Evolutionary conservation across 2,888 invertebrate genomes (phyloP).

Genomic region (Luperina nickerlii): DNA sequence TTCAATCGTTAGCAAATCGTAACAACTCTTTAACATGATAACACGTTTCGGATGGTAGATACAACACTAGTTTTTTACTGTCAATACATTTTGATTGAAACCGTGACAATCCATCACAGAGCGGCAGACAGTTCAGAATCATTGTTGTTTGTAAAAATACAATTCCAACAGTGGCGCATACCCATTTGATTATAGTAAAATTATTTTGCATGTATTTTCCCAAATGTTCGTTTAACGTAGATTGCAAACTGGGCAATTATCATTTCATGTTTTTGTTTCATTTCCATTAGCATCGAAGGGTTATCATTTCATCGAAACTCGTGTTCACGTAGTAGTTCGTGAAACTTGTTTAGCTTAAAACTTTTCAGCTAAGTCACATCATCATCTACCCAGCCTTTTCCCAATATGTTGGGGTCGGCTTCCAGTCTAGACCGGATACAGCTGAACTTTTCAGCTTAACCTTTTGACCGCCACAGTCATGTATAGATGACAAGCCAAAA

Average conservation of each 20-base stretch:
- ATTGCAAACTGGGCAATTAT: conserved; percentile 23
- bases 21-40: neutral
- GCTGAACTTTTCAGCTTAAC: neutral
- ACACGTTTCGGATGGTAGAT: conserved; percentile 10
- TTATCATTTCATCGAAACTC: conserved; percentile 23
- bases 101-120: conserved; percentile 20
- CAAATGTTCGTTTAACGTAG: conserved; percentile 24
- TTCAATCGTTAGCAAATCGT: conserved; percentile 42
- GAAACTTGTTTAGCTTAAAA: conserved; percentile 10
- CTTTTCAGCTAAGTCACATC: neutral
- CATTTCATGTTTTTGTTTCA: conserved; percentile 43
- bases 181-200: conserved; percentile 7
- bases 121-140: neutral
- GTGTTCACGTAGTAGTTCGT: conserved; percentile 2
- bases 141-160: conserved; percentile 33
- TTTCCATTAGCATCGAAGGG: conserved; percentile 33
- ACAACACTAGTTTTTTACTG: conserved; percentile 19
- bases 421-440: too few species aligned
- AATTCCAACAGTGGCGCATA: neutral
- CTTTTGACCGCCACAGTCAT: too few species aligned
- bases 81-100: conserved; percentile 30
- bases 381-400: too few species aligned
- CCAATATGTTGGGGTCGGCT: too few species aligned
- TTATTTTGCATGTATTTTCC: conserved; percentile 31
- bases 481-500: too few species aligned